phyloP scores from a whole-genome alignment of 2,113 vertebrate genomes.

The Cheilinus undulatus region DNA sequence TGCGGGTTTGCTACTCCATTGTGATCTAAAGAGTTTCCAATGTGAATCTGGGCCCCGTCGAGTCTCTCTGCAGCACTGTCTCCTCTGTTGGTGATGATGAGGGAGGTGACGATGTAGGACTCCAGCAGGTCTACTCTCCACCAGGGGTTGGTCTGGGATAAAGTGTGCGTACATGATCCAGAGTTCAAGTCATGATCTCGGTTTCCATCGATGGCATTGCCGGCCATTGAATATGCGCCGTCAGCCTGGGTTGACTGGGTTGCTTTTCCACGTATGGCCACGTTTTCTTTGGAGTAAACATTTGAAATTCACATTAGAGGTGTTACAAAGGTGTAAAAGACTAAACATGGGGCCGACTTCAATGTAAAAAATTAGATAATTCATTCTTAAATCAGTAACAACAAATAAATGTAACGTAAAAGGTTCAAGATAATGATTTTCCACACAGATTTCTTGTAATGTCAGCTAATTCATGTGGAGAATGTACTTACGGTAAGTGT shows the following conservation, averaged over 20 bases:
- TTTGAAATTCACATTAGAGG: no score
- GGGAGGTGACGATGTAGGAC: conserved; percentile 43
- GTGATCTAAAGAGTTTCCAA: background rate
- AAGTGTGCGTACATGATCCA: conserved; percentile 29
- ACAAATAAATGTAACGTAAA: no score
- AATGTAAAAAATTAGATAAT: no score
- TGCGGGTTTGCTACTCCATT: conserved; percentile 2
- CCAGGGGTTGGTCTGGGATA: conserved; percentile 1
- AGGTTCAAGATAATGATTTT: no score
- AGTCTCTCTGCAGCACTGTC: conserved; percentile 24
- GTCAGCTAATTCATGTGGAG: no score
- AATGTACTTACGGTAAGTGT: no score
- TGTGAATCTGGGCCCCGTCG: conserved; percentile 31
- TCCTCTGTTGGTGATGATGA: conserved; percentile 52
- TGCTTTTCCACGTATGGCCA: conserved; percentile 60
- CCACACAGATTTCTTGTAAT: no score
- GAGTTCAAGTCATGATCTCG: fast-evolving
- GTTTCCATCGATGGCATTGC: conserved; percentile 59
- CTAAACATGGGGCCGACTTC: no score
- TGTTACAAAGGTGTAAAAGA: no score
- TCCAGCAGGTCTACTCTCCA: conserved; percentile 63
- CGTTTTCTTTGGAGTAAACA: conserved; percentile 44
- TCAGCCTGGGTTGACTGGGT: fast-evolving
- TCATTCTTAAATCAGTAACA: no score
- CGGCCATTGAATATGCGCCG: fast-evolving